Base-by-base conservation (phyloP, 1,140 invertebrate species). In the Danaus plexippus region DNA sequence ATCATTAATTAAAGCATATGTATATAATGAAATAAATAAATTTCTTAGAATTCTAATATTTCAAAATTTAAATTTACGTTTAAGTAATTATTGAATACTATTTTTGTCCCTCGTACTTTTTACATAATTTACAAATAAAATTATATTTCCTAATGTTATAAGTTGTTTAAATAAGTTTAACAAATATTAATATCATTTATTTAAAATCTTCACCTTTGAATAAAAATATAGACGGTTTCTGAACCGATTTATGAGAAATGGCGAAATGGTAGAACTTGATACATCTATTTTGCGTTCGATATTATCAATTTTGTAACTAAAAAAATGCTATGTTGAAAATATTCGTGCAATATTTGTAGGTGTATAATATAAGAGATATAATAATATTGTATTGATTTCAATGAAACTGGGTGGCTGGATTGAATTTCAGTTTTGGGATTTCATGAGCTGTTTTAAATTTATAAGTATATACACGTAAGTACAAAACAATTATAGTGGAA, bases 221-320 rank as follows among this genome's bases (percentile, higher is more conserved):
- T 32, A 32, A 32, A 32, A 32, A 32, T 6, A 13, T 40, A 32
- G 18, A 9, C 0, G 9, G 11, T 45, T 53, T 53, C 71, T 53
- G 67, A 78, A 77, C 72, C 45, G 54, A 71, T 61, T 75, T 72
- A 75, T 71, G 71, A 75, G 77, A 81, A 82, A 82, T 85, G 81
- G 81, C 81, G 77, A 85, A 81, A 74, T 81, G 74, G 79, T 75
- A 68, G 68, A 67, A 77, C 65, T 70, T 73, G 66, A 66, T 64
- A 65, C 63, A 71, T 69, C 64, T 71, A 72, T 70, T 76, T 76
- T 75, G 69, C 62, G 67, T 73, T 70, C 67, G 64, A 64, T 72
- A 73, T 54, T 67, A 59, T 61, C 57, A 66, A 68, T 73, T 73
- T 75, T 74, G 51, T 71, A 72, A 63, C 51, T 69, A 71, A 69